Evolutionary conservation across 2,797 vertebrate genomes (phyloP).

Genomic region (Zalophus californianus): DNA sequence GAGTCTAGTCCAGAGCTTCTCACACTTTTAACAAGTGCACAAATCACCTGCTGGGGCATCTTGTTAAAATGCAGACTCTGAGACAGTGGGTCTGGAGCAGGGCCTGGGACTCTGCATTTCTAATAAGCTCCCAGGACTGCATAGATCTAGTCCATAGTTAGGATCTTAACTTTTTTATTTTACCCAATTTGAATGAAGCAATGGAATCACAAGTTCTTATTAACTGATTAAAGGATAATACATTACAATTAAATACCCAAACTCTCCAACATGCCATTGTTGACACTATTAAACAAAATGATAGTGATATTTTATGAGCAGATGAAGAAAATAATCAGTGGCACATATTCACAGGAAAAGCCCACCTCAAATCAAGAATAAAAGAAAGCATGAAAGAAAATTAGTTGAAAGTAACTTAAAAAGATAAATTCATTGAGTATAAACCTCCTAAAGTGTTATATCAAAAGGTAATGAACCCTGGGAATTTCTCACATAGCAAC

Average conservation of each 20-base stretch:
- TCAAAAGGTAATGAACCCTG: not conserved
- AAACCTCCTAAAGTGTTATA: not conserved
- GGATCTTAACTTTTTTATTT: not conserved
- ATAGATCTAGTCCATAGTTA: not conserved
- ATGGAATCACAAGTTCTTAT: not conserved
- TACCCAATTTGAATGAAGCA: not conserved
- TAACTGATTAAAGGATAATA: not conserved
- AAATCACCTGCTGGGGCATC: not conserved
- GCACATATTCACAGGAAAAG: constrained; percentile 7
- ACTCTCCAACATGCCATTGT: not conserved
- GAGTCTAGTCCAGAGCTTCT: not conserved
- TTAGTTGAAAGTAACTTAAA: not conserved
- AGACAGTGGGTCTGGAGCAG: not conserved
- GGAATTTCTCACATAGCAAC: not conserved
- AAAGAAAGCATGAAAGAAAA: constrained; percentile 40
- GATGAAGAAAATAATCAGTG: not conserved
- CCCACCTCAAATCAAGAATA: not conserved
- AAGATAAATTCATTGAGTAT: not conserved
- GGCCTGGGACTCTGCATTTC: not conserved
- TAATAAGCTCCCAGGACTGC: not conserved
- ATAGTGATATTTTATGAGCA: not conserved
- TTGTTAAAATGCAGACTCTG: not conserved
- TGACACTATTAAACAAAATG: not conserved
- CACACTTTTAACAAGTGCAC: not conserved
- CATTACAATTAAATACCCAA: not conserved